Evolutionary conservation across 2,888 invertebrate species (phyloP).

Genomic region (Acronicta psi): DNA sequence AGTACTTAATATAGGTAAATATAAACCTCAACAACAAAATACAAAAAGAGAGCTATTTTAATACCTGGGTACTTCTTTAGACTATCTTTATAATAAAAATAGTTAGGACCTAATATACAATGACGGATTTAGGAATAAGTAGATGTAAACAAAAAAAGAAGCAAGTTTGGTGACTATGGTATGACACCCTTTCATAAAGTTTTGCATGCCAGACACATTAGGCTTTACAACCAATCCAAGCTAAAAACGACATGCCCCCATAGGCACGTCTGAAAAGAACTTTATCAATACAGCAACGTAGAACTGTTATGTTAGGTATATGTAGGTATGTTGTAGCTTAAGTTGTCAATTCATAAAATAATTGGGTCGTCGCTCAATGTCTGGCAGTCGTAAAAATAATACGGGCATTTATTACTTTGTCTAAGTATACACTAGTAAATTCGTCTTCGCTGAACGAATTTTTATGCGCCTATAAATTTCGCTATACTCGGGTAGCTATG

Average conservation of each 20-base stretch:
- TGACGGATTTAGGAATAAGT: too few species aligned
- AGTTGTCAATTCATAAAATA: constrained; percentile 21
- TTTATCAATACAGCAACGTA: not conserved
- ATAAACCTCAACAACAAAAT: too few species aligned
- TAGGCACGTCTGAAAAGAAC: too few species aligned
- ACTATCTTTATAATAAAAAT: too few species aligned
- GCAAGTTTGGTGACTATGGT: too few species aligned
- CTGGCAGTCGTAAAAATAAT: constrained; percentile 16
- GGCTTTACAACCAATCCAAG: not conserved
- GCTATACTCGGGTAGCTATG: not conserved
- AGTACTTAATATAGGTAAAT: too few species aligned
- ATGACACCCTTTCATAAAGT: too few species aligned
- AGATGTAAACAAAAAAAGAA: too few species aligned
- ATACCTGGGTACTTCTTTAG: too few species aligned
- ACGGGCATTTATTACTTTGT: constrained; percentile 32
- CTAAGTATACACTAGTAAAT: constrained; percentile 24
- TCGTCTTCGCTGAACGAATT: constrained; percentile 2
- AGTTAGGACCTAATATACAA: too few species aligned
- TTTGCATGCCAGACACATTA: not conserved
- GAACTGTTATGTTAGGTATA: not conserved
- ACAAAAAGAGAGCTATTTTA: too few species aligned
- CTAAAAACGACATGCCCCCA: too few species aligned
- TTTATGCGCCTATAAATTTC: constrained; percentile 26
- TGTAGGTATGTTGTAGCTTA: not conserved
- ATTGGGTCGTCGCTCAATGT: constrained; percentile 28